A percentile compares a stretch with the other conserved stretches of the same genome.
Conservation (phyloP, 2,797 vertebrate species). For the Aselliscus stoliczkanus region DNA sequence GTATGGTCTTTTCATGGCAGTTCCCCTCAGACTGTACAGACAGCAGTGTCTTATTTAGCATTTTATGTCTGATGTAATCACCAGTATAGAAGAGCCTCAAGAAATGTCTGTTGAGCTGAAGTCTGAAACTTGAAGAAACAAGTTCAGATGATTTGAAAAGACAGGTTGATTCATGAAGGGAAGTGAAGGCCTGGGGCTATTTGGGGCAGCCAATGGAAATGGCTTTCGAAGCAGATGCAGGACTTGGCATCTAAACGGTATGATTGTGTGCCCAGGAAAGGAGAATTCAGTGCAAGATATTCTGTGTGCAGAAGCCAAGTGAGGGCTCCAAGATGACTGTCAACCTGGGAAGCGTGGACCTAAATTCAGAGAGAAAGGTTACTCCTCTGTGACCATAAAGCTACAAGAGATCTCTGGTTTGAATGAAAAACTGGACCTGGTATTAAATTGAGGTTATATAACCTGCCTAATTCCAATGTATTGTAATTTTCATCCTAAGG, state of each 20-base stretch:
- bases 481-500: constrained; percentile 21
- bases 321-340: not conserved
- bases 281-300: not conserved
- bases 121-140: constrained; percentile 28
- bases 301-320: not conserved
- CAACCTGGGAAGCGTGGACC: not conserved
- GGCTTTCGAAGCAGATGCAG: not conserved
- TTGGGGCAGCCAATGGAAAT: not conserved
- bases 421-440: not conserved
- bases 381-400: not conserved
- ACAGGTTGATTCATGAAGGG: not conserved
- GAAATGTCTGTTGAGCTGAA: not conserved
- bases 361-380: not conserved
- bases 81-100: not conserved
- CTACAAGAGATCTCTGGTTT: not conserved
- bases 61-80: not conserved
- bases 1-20: not conserved
- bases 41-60: not conserved
- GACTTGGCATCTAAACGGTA: not conserved
- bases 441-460: not conserved
- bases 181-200: not conserved
- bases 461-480: not conserved
- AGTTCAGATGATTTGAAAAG: constrained; percentile 21
- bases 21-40: not conserved
- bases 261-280: not conserved